Percentiles rank a stretch among this genome's conserved stretches.
phyloP scores from a whole-genome alignment of 1,140 invertebrate species.

The Campoletis sonorensis region DNA sequence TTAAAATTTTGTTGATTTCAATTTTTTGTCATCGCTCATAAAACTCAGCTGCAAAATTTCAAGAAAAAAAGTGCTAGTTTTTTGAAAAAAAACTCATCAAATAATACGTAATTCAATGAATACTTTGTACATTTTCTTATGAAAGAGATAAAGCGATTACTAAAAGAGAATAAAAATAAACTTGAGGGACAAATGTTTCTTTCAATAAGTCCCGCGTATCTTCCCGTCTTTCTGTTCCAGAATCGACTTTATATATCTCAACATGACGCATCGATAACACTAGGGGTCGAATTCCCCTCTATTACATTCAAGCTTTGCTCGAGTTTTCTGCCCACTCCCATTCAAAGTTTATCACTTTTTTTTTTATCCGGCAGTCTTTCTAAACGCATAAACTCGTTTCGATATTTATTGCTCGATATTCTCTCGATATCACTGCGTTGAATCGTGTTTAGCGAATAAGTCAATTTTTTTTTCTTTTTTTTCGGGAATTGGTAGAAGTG shows the following conservation, averaged over 20 bases:
- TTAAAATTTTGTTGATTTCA: no score
- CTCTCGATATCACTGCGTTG: not conserved
- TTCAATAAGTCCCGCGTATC: not conserved
- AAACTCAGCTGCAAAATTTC: no score
- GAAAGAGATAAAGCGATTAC: no score
- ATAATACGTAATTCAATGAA: no score
- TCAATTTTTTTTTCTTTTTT: no score
- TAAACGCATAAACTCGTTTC: not conserved
- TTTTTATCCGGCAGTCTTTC: not conserved
- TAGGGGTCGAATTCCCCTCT: not conserved
- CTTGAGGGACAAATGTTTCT: not conserved
- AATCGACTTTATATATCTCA: constrained; percentile 4
- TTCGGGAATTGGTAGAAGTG: not conserved
- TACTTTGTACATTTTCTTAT: no score
- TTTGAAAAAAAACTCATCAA: no score
- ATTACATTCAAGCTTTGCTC: not conserved
- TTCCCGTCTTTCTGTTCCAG: not conserved
- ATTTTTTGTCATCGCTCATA: no score
- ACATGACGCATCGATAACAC: not conserved
- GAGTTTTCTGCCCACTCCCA: not conserved
- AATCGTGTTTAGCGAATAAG: not conserved
- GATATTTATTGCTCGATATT: not conserved
- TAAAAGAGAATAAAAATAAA: not conserved
- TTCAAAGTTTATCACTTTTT: not conserved
- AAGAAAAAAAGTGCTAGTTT: no score